Conservation (phyloP, 2,888 invertebrate species). For the Spodoptera exigua region DNA sequence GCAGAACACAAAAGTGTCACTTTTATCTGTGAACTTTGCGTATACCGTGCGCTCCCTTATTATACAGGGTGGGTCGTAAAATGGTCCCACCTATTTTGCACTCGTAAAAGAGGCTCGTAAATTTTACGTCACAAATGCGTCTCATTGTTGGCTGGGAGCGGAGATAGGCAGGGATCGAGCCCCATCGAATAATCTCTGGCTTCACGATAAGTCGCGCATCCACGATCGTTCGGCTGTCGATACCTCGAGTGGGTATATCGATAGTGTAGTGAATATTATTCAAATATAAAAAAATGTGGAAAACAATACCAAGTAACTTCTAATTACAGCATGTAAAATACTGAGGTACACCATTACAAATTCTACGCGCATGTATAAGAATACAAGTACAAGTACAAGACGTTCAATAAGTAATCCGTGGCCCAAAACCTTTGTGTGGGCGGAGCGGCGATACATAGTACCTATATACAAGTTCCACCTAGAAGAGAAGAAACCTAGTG, state of each 20-base stretch:
- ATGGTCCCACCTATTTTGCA: conserved; percentile 85
- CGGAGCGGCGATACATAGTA: conserved; percentile 22
- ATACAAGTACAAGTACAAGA: conserved; percentile 9
- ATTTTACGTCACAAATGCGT: conserved; percentile 83
- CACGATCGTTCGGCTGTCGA: conserved; percentile 46
- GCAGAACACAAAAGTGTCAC: conserved; percentile 9
- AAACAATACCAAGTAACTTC: too few species aligned
- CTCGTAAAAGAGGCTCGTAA: conserved; percentile 86
- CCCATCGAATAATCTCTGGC: conserved; percentile 66
- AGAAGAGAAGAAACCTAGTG: too few species aligned
- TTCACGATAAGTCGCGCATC: conserved; percentile 69
- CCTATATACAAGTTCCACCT: too few species aligned
- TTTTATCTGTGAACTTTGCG: conserved; percentile 47
- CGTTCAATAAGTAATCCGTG: conserved; percentile 35
- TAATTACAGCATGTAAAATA: background rate
- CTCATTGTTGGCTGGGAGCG: conserved; percentile 76
- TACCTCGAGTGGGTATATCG: conserved; percentile 17
- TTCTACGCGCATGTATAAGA: background rate
- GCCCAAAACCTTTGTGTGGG: conserved; percentile 30
- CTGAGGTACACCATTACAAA: background rate
- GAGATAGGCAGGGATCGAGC: conserved; percentile 68
- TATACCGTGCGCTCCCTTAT: conserved; percentile 71
- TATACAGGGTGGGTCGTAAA: conserved; percentile 82
- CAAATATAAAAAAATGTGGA: background rate
- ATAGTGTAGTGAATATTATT: conserved; percentile 11